Conservation (phyloP, 2,113 vertebrate genomes). For the Tichodroma muraria region DNA sequence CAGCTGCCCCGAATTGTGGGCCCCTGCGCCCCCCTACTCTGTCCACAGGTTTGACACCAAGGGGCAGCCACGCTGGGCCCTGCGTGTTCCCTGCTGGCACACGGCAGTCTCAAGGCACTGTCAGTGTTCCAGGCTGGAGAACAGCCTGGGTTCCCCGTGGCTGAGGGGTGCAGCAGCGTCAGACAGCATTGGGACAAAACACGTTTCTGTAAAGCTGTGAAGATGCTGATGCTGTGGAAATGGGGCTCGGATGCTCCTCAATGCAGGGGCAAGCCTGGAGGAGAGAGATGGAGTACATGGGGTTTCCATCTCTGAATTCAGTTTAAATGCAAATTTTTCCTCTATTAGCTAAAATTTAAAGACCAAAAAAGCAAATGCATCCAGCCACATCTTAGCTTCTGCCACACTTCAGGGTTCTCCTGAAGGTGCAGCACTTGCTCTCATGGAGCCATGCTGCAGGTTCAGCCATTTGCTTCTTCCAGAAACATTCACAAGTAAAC, state of each 20-base stretch:
- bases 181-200: neutral
- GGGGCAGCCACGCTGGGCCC: neutral
- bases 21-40: neutral
- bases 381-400: neutral
- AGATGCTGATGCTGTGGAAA: neutral
- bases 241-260: neutral
- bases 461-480: neutral
- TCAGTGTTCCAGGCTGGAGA: neutral
- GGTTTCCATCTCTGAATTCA: neutral
- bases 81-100: fast-evolving
- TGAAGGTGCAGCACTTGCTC: neutral
- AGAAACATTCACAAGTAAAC: neutral
- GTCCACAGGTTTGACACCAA: neutral
- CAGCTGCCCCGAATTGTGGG: fast-evolving
- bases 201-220: neutral
- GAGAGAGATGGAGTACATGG: fast-evolving
- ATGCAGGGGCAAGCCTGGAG: neutral
- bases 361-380: neutral
- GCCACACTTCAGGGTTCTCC: neutral
- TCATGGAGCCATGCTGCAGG: neutral
- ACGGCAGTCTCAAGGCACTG: neutral
- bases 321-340: neutral
- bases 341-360: neutral
- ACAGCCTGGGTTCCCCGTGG: neutral
- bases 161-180: neutral